Evolutionary conservation across 2,113 vertebrate genomes (phyloP).

Genomic region (Sorex araneus): DNA sequence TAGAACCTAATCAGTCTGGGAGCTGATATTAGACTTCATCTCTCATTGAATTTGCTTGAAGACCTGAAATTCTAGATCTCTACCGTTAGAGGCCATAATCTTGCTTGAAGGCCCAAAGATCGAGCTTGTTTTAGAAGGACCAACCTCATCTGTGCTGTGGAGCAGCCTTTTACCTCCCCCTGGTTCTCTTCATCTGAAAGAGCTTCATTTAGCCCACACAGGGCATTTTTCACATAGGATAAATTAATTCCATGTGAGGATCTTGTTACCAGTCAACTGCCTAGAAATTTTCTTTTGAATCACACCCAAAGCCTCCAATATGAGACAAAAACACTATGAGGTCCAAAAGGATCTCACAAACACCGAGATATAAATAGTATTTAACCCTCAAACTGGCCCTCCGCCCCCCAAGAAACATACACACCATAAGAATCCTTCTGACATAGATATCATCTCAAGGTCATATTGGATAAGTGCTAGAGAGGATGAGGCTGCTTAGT

Average conservation of each 20-base stretch:
- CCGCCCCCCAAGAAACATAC: neutral
- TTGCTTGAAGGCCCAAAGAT: neutral
- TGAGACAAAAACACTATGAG: neutral
- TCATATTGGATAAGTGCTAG: neutral
- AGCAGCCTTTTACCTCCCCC: neutral
- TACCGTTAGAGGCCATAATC: neutral
- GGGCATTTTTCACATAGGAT: neutral
- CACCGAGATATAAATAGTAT: neutral
- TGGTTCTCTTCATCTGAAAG: neutral
- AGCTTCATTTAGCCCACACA: neutral
- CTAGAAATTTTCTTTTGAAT: neutral
- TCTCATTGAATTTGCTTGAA: neutral
- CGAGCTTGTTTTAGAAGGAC: neutral
- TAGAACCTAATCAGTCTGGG: neutral
- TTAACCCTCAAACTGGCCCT: neutral
- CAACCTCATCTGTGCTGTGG: neutral
- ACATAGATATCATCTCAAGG: neutral
- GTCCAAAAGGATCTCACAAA: neutral
- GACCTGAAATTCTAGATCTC: neutral
- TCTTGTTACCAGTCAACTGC: neutral
- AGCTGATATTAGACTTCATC: neutral
- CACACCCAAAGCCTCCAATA: neutral
- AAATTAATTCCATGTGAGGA: neutral
- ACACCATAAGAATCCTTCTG: neutral
- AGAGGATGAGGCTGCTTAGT: neutral